These are phyloP conservation scores for Callocephalon fimbriatum DNA, from an alignment of 2,113 vertebrate species.

Conservation along the genomic window DNA sequence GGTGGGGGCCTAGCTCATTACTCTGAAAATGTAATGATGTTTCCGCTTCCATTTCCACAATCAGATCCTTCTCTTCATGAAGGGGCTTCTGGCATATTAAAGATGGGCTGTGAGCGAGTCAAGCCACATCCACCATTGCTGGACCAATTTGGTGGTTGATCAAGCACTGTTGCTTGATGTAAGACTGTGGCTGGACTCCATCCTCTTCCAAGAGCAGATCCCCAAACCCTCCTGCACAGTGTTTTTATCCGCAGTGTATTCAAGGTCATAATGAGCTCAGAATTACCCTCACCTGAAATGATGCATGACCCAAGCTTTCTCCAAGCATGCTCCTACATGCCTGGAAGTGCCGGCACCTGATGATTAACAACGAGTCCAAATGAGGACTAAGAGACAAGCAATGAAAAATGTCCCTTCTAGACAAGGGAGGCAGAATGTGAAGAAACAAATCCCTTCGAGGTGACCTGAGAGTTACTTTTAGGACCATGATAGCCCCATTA, in stretches of 20 bases:
- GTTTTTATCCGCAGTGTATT: background rate
- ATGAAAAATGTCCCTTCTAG: slow-evolving; percentile 22
- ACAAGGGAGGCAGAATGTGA: background rate
- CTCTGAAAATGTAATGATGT: background rate
- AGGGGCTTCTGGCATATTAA: background rate
- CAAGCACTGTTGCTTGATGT: background rate
- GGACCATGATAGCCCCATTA: slow-evolving; percentile 54
- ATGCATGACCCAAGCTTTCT: slow-evolving; percentile 17
- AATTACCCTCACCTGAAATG: slow-evolving; percentile 51
- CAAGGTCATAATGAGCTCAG: background rate
- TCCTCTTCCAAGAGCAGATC: background rate
- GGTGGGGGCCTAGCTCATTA: slow-evolving; percentile 22
- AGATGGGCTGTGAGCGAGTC: background rate
- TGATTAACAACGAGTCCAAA: background rate
- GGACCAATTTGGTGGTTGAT: background rate
- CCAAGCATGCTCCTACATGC: background rate
- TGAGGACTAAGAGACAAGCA: background rate
- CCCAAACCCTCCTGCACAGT: background rate
- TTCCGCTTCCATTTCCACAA: slow-evolving; percentile 19
- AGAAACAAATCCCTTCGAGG: slow-evolving; percentile 10
- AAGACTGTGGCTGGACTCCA: background rate
- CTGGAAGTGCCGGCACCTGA: background rate
- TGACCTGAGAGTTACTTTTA: slow-evolving; percentile 47
- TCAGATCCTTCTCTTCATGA: background rate
- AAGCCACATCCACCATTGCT: rapidly evolving